These are phyloP conservation scores for Onychostruthus taczanowskii DNA, from an alignment of 2,113 vertebrate genomes.

Conservation along the genomic window DNA sequence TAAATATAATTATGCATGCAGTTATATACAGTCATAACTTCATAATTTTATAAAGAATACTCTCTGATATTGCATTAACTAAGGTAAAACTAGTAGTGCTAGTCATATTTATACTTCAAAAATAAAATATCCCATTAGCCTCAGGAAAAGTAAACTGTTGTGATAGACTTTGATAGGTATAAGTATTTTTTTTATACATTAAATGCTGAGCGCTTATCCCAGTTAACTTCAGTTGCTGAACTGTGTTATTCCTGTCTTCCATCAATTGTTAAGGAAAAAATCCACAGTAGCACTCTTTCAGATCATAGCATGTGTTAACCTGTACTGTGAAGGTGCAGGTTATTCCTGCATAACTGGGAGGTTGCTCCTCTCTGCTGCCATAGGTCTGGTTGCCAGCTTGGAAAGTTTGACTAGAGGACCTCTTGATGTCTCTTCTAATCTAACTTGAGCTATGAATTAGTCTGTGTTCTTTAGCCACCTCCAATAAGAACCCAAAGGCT, in stretches of 20 bases:
- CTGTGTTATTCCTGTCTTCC: neutral
- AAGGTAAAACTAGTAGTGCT: neutral
- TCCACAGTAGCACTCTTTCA: neutral
- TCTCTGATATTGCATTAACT: neutral
- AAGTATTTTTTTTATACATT: neutral
- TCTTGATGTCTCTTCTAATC: neutral
- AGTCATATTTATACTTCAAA: neutral
- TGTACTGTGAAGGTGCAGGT: neutral
- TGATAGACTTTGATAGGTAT: neutral
- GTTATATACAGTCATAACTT: neutral
- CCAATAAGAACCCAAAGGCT: neutral
- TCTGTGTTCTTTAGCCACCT: neutral
- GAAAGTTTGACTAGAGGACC: neutral
- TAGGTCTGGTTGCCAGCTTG: neutral
- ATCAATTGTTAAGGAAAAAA: neutral
- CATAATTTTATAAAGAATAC: neutral
- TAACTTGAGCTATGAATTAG: neutral
- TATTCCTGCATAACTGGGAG: too few relatives aligned
- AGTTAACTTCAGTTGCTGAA: neutral
- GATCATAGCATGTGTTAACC: neutral
- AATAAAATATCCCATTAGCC: neutral
- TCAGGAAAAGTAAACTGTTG: neutral
- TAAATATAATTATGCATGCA: neutral
- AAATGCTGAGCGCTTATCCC: neutral
- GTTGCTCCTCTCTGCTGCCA: neutral